Percentiles rank a stretch among this genome's conserved stretches.
Conservation (phyloP, 2,888 invertebrate genomes). For the Norana najaformis region DNA sequence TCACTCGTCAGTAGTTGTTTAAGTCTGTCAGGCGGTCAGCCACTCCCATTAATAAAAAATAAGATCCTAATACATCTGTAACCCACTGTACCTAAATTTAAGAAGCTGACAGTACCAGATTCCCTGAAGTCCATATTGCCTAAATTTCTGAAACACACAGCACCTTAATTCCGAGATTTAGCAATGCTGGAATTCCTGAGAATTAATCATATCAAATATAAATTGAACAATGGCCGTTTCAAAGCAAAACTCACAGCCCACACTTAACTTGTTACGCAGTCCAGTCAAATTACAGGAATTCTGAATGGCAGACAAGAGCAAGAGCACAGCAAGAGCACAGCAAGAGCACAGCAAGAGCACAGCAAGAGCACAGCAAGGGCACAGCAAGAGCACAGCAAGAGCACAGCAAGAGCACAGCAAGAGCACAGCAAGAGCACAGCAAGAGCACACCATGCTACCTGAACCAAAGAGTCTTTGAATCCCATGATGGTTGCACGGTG, state of each 20-base stretch:
- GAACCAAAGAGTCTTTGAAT: background rate
- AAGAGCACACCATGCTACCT: background rate
- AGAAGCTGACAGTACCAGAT: background rate
- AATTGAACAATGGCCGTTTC: background rate
- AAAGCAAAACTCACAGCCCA: too few species aligned
- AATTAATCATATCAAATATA: background rate
- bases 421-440: background rate
- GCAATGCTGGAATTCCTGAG: background rate
- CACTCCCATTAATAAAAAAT: background rate
- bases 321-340: background rate
- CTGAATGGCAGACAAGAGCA: background rate
- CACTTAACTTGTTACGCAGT: too few species aligned
- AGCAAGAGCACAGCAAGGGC: too few species aligned
- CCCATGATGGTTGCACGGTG: slow-evolving; percentile 9
- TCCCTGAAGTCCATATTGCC: background rate
- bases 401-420: background rate
- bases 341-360: background rate
- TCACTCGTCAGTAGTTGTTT: too few species aligned
- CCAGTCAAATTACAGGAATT: too few species aligned
- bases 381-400: background rate
- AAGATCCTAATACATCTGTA: background rate
- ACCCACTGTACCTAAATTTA: background rate
- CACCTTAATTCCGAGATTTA: background rate
- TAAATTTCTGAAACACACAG: background rate
- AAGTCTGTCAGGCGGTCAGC: background rate